A percentile compares a stretch with the other conserved stretches of the same genome.
These are phyloP conservation scores for Yponomeuta evonymella DNA, from an alignment of 2,888 invertebrate genomes.

Conservation along the genomic window DNA sequence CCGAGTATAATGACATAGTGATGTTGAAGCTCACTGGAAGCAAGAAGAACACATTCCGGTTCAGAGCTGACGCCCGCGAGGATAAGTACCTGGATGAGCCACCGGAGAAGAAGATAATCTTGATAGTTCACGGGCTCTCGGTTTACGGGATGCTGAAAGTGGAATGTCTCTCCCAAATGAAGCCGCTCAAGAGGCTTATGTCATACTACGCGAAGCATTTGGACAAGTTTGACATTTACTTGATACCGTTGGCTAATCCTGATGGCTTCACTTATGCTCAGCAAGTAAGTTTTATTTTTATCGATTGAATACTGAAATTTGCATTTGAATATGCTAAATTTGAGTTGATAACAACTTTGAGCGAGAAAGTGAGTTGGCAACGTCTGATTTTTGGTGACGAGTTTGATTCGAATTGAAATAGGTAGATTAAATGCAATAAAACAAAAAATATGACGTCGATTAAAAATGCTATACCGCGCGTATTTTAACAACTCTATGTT, in stretches of 20 bases:
- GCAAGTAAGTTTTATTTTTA: neutral
- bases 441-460: too few species aligned
- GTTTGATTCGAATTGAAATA: too few species aligned
- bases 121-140: constrained; percentile 57
- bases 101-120: constrained; percentile 52
- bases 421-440: too few species aligned
- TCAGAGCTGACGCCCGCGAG: constrained; percentile 33
- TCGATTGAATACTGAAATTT: neutral
- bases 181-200: constrained; percentile 33
- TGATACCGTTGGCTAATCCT: constrained; percentile 62
- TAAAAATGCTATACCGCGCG: too few species aligned
- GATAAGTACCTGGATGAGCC: constrained; percentile 39
- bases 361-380: too few species aligned
- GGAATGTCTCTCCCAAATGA: constrained; percentile 26
- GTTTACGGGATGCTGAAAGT: constrained; percentile 39
- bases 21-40: constrained; percentile 39
- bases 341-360: too few species aligned
- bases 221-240: constrained; percentile 56
- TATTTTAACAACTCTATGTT: too few species aligned
- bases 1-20: constrained; percentile 52
- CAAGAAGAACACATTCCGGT: constrained; percentile 23
- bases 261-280: constrained; percentile 38
- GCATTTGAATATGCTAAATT: too few species aligned
- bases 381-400: too few species aligned
- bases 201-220: constrained; percentile 46